These are phyloP conservation scores for Zygothrica quintamaculata DNA, from an alignment of 2,888 invertebrate genomes.

Conservation along the genomic window DNA sequence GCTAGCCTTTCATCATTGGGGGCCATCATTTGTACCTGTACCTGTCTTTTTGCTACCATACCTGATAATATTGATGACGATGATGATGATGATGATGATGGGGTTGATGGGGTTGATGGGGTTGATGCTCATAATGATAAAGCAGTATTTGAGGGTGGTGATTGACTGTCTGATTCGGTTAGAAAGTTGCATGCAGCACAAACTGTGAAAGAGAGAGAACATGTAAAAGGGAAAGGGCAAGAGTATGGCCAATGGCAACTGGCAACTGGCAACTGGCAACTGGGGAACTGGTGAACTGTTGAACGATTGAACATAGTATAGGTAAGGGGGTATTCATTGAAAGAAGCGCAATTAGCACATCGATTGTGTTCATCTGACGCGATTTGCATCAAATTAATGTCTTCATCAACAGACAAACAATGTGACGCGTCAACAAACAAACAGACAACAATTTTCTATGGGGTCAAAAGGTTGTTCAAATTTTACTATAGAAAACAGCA, in stretches of 20 bases:
- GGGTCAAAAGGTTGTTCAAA: too few relatives aligned
- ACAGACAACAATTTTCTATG: conserved; percentile 34
- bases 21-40: conserved; percentile 30
- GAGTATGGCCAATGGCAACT: neutral
- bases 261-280: neutral
- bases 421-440: conserved; percentile 31
- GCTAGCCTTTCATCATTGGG: conserved; percentile 13
- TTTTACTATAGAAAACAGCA: conserved; percentile 3
- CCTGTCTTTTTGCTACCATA: conserved; percentile 31
- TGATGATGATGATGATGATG: conserved; percentile 26
- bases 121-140: conserved; percentile 38
- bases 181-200: neutral
- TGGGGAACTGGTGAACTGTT: neutral
- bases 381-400: conserved; percentile 81
- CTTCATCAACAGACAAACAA: conserved; percentile 64
- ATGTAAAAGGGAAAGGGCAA: neutral
- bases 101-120: conserved; percentile 19
- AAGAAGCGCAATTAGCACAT: conserved; percentile 82
- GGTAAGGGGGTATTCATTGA: conserved; percentile 57
- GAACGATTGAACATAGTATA: neutral
- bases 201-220: neutral
- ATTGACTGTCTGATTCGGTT: conserved; percentile 62
- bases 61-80: conserved; percentile 24
- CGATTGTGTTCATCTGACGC: conserved; percentile 80
- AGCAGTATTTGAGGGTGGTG: conserved; percentile 37